Base-by-base conservation (phyloP, 2,888 invertebrate genomes). In the Colletes collaris region DNA sequence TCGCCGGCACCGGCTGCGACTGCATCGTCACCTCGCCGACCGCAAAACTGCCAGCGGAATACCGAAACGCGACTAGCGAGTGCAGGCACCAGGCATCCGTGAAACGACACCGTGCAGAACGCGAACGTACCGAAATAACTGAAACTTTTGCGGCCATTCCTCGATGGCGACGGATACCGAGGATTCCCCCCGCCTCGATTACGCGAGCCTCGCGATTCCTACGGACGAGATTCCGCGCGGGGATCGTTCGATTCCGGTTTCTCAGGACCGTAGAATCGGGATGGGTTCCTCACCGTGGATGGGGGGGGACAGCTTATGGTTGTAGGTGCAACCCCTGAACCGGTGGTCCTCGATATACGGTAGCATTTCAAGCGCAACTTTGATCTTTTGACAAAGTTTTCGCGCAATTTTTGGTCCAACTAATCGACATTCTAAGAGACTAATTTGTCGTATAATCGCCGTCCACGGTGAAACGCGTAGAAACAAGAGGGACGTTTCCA, bases 41-140 rank as follows among this genome's bases (percentile, higher is more conserved):
- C 88, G 83, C 89, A 88, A 85, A 86, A 83, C 81, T 82, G 85
- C 86, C 84, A 79, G 79, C 81, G 81, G 83, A 84, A 86, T 79
- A 77, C 78, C 78, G 70, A 79, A 78, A 78, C 55, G 79, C 79
- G 77, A 85, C 63, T 74, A 46, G 37, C 60, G 76, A 65, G 72
- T 52, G 52, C 62, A 44, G 49, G 69, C 49, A 46, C 59, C 68
- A 40, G 68, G 76, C 63, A 68, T 76, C 46, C 68, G 52, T 59
- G 77, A 78, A 78, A 78, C 69, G 78, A 77, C 58, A 76, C 52
- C 35, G 10, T 50, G 49, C 16, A 40, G 55, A 56, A 49, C 67
- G 10, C 52, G 65, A 56, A 55, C 52, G n/a, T 60, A 46, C 68
- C 63, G 80, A 81, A 83, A 87, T 83, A 88, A 85, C 85, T 85